These are phyloP conservation scores for Procambarus clarkii DNA, from an alignment of 1,140 invertebrate genomes.

Conservation along the genomic window DNA sequence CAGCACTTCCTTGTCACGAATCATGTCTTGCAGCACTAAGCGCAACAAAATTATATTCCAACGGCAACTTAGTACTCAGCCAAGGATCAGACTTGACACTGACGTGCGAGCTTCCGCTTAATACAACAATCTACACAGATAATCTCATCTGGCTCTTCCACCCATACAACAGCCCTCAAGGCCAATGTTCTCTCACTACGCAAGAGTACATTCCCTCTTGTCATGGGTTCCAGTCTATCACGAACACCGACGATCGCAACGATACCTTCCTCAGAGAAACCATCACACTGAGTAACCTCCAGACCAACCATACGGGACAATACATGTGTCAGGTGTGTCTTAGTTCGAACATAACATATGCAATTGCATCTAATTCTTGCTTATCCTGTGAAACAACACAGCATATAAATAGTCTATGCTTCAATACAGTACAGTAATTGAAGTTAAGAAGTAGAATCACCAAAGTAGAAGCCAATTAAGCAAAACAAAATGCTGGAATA, in stretches of 20 bases:
- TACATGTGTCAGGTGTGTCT: conserved; percentile 46
- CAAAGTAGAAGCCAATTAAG: too few relatives aligned
- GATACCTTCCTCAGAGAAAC: conserved; percentile 25
- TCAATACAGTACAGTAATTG: too few relatives aligned
- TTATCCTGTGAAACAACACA: too few relatives aligned
- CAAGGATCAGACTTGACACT: conserved; percentile 30
- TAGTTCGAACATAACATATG: too few relatives aligned
- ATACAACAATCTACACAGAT: background rate
- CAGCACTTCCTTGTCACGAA: conserved; percentile 17
- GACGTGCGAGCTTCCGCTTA: conserved; percentile 17
- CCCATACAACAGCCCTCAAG: conserved; percentile 17
- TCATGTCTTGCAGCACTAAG: conserved; percentile 31
- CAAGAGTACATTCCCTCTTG: conserved; percentile 30
- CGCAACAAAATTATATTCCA: background rate
- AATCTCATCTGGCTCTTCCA: conserved; percentile 48
- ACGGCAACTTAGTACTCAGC: background rate
- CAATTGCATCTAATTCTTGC: too few relatives aligned
- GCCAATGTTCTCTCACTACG: conserved; percentile 27
- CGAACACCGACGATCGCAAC: conserved; percentile 35
- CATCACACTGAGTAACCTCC: background rate
- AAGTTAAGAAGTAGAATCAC: too few relatives aligned
- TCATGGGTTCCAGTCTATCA: conserved; percentile 12
- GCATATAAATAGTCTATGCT: too few relatives aligned
- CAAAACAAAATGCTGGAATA: too few relatives aligned
- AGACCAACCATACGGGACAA: conserved; percentile 26